Percentiles rank a stretch among this genome's conserved stretches.
Conservation (phyloP, 2,797 vertebrate genomes). For the Catamblyrhynchus diadema region DNA sequence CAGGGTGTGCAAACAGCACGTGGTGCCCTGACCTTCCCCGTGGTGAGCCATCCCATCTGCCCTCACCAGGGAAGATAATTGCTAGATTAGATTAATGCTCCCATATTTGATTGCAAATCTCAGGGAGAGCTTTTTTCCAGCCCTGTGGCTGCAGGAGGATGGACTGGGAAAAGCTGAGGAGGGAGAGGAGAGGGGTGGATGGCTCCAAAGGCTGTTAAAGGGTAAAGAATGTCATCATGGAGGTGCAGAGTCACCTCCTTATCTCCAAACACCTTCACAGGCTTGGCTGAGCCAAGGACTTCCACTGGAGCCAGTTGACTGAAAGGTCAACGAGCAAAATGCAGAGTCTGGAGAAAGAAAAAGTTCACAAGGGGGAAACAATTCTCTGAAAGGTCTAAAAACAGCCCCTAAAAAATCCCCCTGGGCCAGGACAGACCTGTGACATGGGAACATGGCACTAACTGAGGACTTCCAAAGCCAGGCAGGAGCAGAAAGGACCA, state of each 20-base stretch:
- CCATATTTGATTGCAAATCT: neutral
- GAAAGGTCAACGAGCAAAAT: conserved; percentile 60
- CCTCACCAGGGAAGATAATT: conserved; percentile 44
- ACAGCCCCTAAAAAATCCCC: neutral
- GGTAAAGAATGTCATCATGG: neutral
- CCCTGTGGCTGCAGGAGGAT: neutral
- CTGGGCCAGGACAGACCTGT: neutral
- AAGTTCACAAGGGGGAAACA: neutral
- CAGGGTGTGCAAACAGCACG: conserved; percentile 53
- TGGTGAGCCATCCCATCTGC: conserved; percentile 41
- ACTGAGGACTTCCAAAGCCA: neutral
- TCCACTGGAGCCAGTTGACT: neutral
- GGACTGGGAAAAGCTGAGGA: neutral
- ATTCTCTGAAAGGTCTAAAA: neutral
- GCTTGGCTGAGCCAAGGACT: neutral
- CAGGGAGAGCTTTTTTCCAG: neutral
- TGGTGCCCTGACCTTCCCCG: conserved; percentile 59
- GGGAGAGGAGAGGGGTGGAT: neutral
- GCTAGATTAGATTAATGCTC: conserved; percentile 35
- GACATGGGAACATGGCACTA: neutral
- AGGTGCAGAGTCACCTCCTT: neutral
- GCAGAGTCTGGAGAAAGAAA: conserved; percentile 37
- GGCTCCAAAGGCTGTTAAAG: neutral
- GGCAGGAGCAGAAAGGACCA: neutral
- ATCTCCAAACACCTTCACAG: neutral